These are phyloP conservation scores for Drosophila putrida DNA, from an alignment of 2,888 invertebrate species.

Conservation along the genomic window DNA sequence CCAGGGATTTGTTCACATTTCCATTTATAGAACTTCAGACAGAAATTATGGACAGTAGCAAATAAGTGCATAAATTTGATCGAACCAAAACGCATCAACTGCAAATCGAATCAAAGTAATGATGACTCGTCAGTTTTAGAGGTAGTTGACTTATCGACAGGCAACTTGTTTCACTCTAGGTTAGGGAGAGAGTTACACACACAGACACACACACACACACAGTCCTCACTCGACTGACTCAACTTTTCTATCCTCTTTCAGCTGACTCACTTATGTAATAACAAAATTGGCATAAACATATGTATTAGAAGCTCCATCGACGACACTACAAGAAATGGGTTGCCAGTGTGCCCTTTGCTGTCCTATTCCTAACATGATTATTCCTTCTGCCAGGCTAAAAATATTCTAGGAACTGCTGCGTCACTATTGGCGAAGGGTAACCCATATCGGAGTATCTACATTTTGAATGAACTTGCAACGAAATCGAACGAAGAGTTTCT, in stretches of 20 bases:
- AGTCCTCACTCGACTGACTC: constrained; percentile 13
- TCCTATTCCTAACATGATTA: constrained; percentile 28
- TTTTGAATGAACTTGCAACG: constrained; percentile 18
- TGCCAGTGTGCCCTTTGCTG: constrained; percentile 5
- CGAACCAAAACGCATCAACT: constrained; percentile 30
- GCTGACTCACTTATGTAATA: constrained; percentile 80
- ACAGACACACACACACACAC: constrained; percentile 1
- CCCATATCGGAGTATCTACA: constrained; percentile 20
- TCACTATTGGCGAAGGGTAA: constrained; percentile 54
- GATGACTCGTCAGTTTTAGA: constrained; percentile 63
- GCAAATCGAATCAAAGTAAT: constrained; percentile 73
- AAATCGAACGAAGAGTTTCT: constrained; percentile 15
- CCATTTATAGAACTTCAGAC: constrained; percentile 48
- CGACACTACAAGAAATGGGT: constrained; percentile 48
- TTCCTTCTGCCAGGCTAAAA: constrained; percentile 25
- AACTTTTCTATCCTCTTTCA: constrained; percentile 33
- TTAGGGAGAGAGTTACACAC: neutral
- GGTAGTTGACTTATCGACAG: constrained; percentile 50
- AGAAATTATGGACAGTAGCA: constrained; percentile 70
- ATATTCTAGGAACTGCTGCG: constrained; percentile 50
- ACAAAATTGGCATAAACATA: constrained; percentile 77
- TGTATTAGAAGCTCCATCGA: constrained; percentile 59
- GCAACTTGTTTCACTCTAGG: constrained; percentile 25
- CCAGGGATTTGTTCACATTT: constrained; percentile 49
- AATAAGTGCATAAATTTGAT: constrained; percentile 74